Percentiles rank a stretch among this genome's conserved stretches.
These are phyloP conservation scores for Pangasius mekongensis DNA, from an alignment of 2,797 vertebrate species.

Conservation along the genomic window DNA sequence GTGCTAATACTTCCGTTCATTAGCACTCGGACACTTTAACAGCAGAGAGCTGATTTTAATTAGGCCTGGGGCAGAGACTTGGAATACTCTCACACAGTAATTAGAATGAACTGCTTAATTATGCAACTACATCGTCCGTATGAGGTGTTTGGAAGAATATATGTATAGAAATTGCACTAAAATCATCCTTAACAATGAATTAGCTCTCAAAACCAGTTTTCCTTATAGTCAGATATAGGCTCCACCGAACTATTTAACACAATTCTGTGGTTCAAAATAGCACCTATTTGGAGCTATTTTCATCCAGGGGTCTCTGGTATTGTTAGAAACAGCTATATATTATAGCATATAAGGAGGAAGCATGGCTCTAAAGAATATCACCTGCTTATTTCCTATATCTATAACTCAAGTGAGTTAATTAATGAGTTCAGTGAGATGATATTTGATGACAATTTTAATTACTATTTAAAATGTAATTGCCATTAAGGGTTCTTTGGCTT, in stretches of 20 bases:
- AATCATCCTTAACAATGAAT: background rate
- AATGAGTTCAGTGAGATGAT: background rate
- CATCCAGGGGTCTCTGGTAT: too few relatives aligned
- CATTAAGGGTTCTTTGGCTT: background rate
- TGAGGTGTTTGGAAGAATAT: background rate
- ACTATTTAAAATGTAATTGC: background rate
- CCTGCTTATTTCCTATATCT: background rate
- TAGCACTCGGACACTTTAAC: constrained; percentile 25
- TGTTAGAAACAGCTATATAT: background rate
- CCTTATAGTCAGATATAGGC: background rate
- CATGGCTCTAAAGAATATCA: background rate
- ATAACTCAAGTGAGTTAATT: background rate
- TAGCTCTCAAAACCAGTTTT: background rate
- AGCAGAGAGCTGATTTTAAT: constrained; percentile 40
- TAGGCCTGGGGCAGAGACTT: constrained; percentile 33
- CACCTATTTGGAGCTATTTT: background rate
- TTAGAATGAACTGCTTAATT: constrained; percentile 33
- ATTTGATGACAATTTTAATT: background rate
- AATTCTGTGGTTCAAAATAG: background rate
- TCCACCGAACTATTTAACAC: background rate
- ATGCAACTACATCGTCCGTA: constrained; percentile 17
- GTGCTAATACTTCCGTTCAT: constrained; percentile 20
- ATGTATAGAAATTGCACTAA: background rate
- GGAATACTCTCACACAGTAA: constrained; percentile 29
- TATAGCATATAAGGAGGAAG: background rate